Evolutionary conservation across 1,140 invertebrate species (phyloP).

Genomic region (Anoplophora glabripennis): DNA sequence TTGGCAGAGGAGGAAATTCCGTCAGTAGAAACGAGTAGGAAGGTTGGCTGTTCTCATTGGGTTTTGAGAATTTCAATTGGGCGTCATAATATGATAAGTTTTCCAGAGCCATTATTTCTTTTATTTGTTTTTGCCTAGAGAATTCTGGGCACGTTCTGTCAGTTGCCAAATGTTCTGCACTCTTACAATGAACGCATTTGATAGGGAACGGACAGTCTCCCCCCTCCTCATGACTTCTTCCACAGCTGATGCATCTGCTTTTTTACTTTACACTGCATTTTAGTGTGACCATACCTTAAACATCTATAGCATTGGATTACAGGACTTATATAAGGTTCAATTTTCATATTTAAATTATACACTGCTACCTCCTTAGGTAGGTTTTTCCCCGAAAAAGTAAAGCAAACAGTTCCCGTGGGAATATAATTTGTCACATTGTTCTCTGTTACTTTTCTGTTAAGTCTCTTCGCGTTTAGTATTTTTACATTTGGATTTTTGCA

Average conservation of each 20-base stretch:
- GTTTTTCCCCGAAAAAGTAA: constrained; percentile 16
- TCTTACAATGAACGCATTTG: constrained; percentile 16
- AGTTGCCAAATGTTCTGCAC: constrained; percentile 6
- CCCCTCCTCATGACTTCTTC: background rate
- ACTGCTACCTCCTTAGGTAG: constrained; percentile 7
- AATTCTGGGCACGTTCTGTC: constrained; percentile 18
- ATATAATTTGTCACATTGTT: background rate
- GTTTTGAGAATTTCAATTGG: background rate
- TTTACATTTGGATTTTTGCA: background rate
- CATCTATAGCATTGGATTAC: constrained; percentile 15
- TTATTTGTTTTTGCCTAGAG: constrained; percentile 17
- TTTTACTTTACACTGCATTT: constrained; percentile 7
- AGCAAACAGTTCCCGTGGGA: constrained; percentile 2
- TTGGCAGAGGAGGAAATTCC: background rate
- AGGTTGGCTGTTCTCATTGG: background rate
- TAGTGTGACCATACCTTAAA: constrained; percentile 10
- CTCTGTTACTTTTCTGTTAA: constrained; percentile 12
- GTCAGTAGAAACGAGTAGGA: background rate
- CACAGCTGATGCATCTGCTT: constrained; percentile 9
- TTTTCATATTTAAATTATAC: background rate
- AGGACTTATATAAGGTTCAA: constrained; percentile 13
- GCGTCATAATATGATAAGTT: constrained; percentile 20
- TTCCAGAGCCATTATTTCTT: constrained; percentile 14
- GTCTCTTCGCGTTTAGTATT: constrained; percentile 5
- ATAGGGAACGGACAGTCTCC: background rate